A percentile compares a stretch with the other conserved stretches of the same genome.
These are phyloP conservation scores for Aleadryas rufinucha DNA, from an alignment of 2,113 vertebrate species.

Conservation along the genomic window DNA sequence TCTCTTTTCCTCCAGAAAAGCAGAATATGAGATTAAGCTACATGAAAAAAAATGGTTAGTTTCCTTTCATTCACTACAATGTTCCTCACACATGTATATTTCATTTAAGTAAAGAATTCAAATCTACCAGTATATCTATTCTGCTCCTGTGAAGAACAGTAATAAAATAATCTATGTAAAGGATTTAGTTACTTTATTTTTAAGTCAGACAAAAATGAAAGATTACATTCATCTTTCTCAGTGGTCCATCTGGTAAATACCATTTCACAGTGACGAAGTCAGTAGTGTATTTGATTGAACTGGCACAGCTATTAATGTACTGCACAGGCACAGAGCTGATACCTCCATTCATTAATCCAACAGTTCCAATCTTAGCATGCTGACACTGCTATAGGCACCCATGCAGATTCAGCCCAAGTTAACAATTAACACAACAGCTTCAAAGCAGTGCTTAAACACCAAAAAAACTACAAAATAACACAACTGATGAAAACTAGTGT, in stretches of 20 bases:
- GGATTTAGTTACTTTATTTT: conserved; percentile 48
- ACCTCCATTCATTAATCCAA: conserved; percentile 35
- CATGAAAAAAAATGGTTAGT: not conserved
- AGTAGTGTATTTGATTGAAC: conserved; percentile 33
- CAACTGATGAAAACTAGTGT: not conserved
- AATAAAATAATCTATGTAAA: conserved; percentile 46
- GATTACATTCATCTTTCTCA: conserved; percentile 55
- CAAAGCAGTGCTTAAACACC: conserved; percentile 20
- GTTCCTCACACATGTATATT: not conserved
- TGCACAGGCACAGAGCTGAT: conserved; percentile 14
- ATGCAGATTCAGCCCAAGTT: conserved; percentile 36
- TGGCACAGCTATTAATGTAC: conserved; percentile 21
- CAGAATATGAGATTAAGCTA: not conserved
- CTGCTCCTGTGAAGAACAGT: not conserved
- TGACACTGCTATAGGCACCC: conserved; percentile 24
- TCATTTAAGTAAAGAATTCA: not conserved
- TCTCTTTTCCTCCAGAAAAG: not conserved
- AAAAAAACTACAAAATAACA: not conserved
- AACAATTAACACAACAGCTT: conserved; percentile 48
- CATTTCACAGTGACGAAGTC: conserved; percentile 32
- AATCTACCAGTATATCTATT: not conserved
- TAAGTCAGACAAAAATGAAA: conserved; percentile 34
- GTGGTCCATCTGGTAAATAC: conserved; percentile 52
- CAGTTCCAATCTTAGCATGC: conserved; percentile 31
- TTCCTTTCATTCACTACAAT: not conserved